phyloP scores from a whole-genome alignment of 2,113 vertebrate genomes.

The Beaufortia kweichowensis region DNA sequence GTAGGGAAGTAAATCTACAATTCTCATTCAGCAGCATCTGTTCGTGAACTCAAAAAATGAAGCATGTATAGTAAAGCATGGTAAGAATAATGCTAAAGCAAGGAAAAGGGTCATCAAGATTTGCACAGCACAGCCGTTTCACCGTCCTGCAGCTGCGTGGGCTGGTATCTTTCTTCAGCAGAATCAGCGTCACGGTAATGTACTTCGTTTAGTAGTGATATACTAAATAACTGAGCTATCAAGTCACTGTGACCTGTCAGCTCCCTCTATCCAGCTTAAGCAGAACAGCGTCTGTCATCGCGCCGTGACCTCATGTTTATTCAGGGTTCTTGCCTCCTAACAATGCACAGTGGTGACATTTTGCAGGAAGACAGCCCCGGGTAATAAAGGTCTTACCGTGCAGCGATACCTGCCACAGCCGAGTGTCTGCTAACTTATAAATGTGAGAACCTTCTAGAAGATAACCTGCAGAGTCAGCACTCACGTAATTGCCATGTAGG shows the following conservation, averaged over 20 bases:
- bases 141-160: constrained; percentile 12
- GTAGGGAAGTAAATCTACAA: neutral
- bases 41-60: neutral
- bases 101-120: constrained; percentile 23
- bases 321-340: constrained; percentile 46
- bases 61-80: neutral
- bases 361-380: constrained; percentile 41
- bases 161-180: no score
- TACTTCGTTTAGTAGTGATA: neutral
- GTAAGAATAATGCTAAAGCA: constrained; percentile 24
- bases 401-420: constrained; percentile 38
- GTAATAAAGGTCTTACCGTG: constrained; percentile 50
- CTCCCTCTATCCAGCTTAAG: constrained; percentile 1
- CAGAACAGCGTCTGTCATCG: constrained; percentile 41
- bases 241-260: constrained; percentile 21
- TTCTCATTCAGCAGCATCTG: neutral
- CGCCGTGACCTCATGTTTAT: constrained; percentile 56
- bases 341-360: constrained; percentile 49
- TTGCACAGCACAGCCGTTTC: constrained; percentile 25
- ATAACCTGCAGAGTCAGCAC: constrained; percentile 62
- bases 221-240: constrained; percentile 12
- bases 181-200: constrained; percentile 4
- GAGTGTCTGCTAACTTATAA: constrained; percentile 43
- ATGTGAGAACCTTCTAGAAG: constrained; percentile 33
- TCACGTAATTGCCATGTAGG: constrained; percentile 45